These are phyloP conservation scores for Zophobas atratus DNA, from an alignment of 1,140 invertebrate genomes.

Conservation along the genomic window DNA sequence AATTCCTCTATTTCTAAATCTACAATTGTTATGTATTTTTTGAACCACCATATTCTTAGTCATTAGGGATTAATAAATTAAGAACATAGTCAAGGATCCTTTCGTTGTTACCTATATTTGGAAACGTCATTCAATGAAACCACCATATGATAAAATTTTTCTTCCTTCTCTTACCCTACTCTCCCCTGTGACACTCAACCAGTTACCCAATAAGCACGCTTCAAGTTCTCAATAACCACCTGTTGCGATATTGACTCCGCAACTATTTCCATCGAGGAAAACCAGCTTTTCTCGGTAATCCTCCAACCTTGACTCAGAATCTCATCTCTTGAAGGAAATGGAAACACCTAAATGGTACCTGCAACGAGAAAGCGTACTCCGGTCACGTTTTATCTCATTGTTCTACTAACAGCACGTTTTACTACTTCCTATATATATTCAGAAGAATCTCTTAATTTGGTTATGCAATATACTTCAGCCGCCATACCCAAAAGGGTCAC, in stretches of 20 bases:
- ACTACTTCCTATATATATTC: neutral
- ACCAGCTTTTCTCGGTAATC: constrained; percentile 28
- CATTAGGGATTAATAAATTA: too few relatives aligned
- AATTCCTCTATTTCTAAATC: too few relatives aligned
- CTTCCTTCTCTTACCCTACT: neutral
- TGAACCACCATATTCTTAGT: too few relatives aligned
- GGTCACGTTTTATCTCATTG: constrained; percentile 26
- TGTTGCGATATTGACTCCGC: constrained; percentile 18
- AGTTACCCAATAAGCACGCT: constrained; percentile 21
- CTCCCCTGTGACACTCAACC: neutral
- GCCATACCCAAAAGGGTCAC: neutral
- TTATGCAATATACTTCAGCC: neutral
- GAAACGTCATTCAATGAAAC: too few relatives aligned
- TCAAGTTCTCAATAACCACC: constrained; percentile 28
- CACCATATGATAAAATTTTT: too few relatives aligned
- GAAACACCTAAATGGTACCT: constrained; percentile 8
- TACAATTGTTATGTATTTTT: too few relatives aligned
- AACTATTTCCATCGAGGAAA: constrained; percentile 25
- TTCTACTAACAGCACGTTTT: constrained; percentile 4
- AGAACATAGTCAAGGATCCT: too few relatives aligned
- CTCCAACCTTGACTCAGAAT: constrained; percentile 27
- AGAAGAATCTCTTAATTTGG: constrained; percentile 29
- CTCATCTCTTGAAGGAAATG: constrained; percentile 13
- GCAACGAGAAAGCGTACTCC: constrained; percentile 22
- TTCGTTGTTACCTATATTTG: too few relatives aligned